phyloP scores from a whole-genome alignment of 2,888 invertebrate species.

The Drosophila bunnanda region DNA sequence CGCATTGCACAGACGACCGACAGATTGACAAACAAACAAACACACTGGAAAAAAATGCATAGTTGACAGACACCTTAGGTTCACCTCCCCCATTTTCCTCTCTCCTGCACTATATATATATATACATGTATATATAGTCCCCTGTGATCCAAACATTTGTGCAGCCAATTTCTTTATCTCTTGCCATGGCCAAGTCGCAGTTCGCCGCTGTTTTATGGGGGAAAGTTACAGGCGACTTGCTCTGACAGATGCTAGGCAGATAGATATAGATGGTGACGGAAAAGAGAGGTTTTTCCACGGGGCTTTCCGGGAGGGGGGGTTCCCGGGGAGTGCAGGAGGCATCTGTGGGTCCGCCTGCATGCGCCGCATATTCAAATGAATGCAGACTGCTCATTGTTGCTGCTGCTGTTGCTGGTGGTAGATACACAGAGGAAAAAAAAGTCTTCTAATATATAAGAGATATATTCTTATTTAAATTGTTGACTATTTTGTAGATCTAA shows the following conservation, averaged over 20 bases:
- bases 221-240: slow-evolving; percentile 73
- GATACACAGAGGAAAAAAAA: slow-evolving; percentile 11
- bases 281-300: not conserved
- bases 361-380: slow-evolving; percentile 73
- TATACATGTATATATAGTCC: slow-evolving; percentile 1
- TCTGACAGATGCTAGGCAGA: slow-evolving; percentile 77
- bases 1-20: slow-evolving; percentile 44
- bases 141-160: slow-evolving; percentile 52
- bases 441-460: not conserved
- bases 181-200: slow-evolving; percentile 49
- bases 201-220: slow-evolving; percentile 72
- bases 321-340: not conserved
- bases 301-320: not conserved
- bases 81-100: slow-evolving; percentile 7
- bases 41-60: slow-evolving; percentile 52
- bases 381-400: slow-evolving; percentile 54
- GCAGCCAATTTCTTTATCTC: slow-evolving; percentile 65
- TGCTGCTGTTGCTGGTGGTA: slow-evolving; percentile 19
- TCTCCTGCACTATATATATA: not conserved
- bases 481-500: not conserved
- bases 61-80: slow-evolving; percentile 63
- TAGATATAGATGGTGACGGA: slow-evolving; percentile 53
- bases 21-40: slow-evolving; percentile 72
- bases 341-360: slow-evolving; percentile 50
- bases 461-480: not conserved